Conservation (phyloP, 2,888 invertebrate genomes). For the Hesperia comma region DNA sequence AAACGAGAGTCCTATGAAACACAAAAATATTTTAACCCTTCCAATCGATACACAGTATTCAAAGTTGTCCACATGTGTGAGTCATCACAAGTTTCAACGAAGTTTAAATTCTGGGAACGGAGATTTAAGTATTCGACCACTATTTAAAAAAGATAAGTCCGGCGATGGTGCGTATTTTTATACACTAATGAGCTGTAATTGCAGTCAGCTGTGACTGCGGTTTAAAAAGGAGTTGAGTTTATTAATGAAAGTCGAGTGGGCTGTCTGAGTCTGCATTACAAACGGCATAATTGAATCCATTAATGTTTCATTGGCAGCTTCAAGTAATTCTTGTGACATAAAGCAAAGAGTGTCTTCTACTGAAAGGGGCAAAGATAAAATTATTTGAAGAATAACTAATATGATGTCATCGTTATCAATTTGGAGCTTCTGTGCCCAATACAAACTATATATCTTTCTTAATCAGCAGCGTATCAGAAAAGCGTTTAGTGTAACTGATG, state of each 20-base stretch:
- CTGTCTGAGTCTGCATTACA: slow-evolving; percentile 23
- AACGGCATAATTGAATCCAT: slow-evolving; percentile 32
- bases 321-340: neutral
- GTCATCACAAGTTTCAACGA: neutral
- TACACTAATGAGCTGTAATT: slow-evolving; percentile 10
- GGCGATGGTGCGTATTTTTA: neutral
- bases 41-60: neutral
- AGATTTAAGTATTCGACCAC: too few relatives aligned
- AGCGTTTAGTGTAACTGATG: too few relatives aligned
- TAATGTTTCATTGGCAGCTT: slow-evolving; percentile 14
- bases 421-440: too few relatives aligned
- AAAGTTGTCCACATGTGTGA: neutral
- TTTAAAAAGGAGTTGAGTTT: slow-evolving; percentile 23
- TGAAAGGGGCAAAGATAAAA: too few relatives aligned
- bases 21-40: neutral
- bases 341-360: neutral
- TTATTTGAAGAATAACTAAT: too few relatives aligned
- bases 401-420: too few relatives aligned
- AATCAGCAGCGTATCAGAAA: too few relatives aligned
- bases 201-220: slow-evolving; percentile 20
- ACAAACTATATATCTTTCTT: too few relatives aligned
- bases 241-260: slow-evolving; percentile 36
- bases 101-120: neutral
- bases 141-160: neutral
- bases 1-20: too few relatives aligned